Base-by-base conservation (phyloP, 2,797 vertebrate species). In the Lophius americanus region DNA sequence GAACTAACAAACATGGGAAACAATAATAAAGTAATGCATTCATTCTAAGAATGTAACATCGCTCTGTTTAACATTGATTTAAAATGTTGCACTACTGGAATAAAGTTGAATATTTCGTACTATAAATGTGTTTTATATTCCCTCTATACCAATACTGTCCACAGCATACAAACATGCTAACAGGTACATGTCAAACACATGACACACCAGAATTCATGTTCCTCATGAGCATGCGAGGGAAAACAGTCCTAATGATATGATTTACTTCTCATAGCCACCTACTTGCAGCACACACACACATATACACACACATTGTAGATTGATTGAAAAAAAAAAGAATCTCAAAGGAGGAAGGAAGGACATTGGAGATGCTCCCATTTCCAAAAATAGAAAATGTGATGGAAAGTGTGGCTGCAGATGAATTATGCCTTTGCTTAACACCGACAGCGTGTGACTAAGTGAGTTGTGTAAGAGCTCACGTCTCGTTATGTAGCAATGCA, bases 361-460 rank as follows among this genome's bases (percentile, higher is more conserved):
- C 70, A 64, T 76, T 84, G 64, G 76, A 81, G 76, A 86, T 73
- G 82, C 66, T 86, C 82, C 64, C 41, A 44, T 79, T 85, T 88
- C 88, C 85, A 86, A 86, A 77, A 85, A 88, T 90, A 90, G 84
- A 69, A 72, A 32, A 60, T 56, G 48, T 83, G 74, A 73, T 83
- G 76, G 70, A 70, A 71, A 66, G 71, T 58, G 82, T 61, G 66
- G 67, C 50, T 51, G 72, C 63, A 85, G 72, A 76, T 84, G 75
- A 88, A 68, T 82, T 74, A 80, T 79, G 70, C 38, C 65, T 67
- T 58, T 75, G 79, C 62, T 68, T 75, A 68, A 70, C 50, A 8
- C 69, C 71, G 69, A 62, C 39, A 48, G 63, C 75, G 74, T 60
- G 57, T 70, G 78, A 68, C 68, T 59, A 51, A 56, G 75, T 51